phyloP scores from a whole-genome alignment of 23 tunicate species.

The Halocynthia aurantium region DNA sequence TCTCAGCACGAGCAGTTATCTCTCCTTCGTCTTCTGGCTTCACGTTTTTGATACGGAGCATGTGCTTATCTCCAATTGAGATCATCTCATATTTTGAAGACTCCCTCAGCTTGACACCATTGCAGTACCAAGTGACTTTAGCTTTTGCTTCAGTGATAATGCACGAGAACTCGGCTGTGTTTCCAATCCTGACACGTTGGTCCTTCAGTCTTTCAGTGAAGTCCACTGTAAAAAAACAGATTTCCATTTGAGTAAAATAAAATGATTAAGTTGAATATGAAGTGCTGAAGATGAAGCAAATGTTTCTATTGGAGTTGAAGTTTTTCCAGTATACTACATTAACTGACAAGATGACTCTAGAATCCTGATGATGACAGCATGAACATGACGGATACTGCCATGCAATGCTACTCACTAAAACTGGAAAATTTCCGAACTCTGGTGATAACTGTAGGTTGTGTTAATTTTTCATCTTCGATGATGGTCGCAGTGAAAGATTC shows the following conservation, averaged over 20 bases:
- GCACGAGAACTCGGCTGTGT: slow-evolving; percentile 47
- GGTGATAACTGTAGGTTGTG: no score
- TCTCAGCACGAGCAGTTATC: slow-evolving; percentile 58
- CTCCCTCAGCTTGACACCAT: slow-evolving; percentile 56
- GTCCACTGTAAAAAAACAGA: slow-evolving; percentile 38
- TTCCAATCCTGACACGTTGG: slow-evolving; percentile 44
- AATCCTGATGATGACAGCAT: no score
- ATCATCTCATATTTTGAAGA: slow-evolving; percentile 57
- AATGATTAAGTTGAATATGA: no score
- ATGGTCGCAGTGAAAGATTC: no score
- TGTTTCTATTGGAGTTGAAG: no score
- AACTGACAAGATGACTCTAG: no score
- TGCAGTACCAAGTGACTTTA: slow-evolving; percentile 70
- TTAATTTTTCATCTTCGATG: no score
- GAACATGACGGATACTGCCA: no score
- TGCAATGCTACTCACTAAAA: no score
- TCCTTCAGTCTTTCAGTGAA: slow-evolving; percentile 50
- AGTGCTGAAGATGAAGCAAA: no score
- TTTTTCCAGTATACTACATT: no score
- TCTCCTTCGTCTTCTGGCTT: slow-evolving; percentile 57
- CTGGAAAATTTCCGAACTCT: no score
- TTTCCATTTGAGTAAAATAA: not conserved
- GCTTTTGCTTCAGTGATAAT: slow-evolving; percentile 39
- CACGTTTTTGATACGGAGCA: slow-evolving; percentile 40
- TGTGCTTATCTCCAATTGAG: slow-evolving; percentile 26